phyloP scores from a whole-genome alignment of 2,888 invertebrate species.

The Epinotia bilunana region DNA sequence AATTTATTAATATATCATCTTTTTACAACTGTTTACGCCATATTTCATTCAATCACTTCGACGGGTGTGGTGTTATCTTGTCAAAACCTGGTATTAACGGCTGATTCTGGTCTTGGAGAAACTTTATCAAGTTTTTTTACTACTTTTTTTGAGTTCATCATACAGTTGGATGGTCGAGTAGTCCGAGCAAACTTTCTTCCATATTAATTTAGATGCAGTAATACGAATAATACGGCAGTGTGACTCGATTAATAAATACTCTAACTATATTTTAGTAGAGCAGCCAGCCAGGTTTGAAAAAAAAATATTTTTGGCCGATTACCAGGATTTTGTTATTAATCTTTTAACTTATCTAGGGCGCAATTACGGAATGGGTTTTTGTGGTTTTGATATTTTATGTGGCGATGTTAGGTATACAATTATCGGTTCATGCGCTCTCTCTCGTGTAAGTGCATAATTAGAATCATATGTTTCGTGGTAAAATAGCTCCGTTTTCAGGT shows the following conservation, averaged over 20 bases:
- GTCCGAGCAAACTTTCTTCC: slow-evolving; percentile 2
- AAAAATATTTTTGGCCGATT: no score
- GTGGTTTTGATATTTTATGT: no score
- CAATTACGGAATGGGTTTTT: no score
- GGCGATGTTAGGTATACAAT: no score
- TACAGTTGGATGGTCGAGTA: not conserved
- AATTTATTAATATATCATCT: slow-evolving; percentile 27
- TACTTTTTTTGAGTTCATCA: slow-evolving; percentile 1
- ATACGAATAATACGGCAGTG: not conserved
- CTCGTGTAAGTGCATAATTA: not conserved
- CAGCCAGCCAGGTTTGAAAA: not conserved
- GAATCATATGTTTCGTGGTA: not conserved
- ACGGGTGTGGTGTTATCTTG: slow-evolving; percentile 21
- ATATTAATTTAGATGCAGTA: slow-evolving; percentile 3
- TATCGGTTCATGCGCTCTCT: not conserved
- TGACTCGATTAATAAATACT: not conserved
- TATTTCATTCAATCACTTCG: slow-evolving; percentile 39
- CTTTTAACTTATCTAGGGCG: no score
- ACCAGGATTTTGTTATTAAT: no score
- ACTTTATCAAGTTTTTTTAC: slow-evolving; percentile 27
- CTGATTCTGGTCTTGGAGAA: slow-evolving; percentile 23
- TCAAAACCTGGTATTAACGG: slow-evolving; percentile 31
- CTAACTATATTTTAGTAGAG: not conserved
- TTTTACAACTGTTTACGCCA: slow-evolving; percentile 13
- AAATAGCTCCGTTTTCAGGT: not conserved